phyloP scores from a whole-genome alignment of 2,113 vertebrate species.

The Corapipo altera region DNA sequence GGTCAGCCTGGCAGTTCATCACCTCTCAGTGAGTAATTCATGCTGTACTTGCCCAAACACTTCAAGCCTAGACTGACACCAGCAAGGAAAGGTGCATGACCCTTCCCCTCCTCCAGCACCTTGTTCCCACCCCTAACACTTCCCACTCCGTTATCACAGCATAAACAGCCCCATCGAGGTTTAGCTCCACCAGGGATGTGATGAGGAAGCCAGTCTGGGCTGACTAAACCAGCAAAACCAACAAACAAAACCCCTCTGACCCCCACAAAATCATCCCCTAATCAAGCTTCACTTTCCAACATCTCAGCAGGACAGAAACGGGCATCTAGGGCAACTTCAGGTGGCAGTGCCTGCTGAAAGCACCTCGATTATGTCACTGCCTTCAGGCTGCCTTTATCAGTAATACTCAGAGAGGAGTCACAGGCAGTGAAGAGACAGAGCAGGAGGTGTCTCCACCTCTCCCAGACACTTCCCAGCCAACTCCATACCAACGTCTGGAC shows the following conservation, averaged over 20 bases:
- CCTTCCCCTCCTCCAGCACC: background rate
- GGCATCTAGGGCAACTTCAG: background rate
- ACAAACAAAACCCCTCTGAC: background rate
- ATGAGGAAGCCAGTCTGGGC: background rate
- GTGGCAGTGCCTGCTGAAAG: background rate
- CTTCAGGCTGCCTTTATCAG: background rate
- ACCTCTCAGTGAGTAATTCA: background rate
- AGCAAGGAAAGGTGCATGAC: background rate
- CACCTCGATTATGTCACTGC: background rate
- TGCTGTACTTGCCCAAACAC: background rate
- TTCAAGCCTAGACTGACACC: background rate
- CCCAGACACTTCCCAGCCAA: background rate
- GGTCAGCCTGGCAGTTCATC: accelerated
- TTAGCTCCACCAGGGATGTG: background rate
- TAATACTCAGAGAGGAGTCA: background rate
- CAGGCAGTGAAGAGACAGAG: background rate
- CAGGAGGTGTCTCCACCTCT: background rate
- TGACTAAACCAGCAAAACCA: background rate
- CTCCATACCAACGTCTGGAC: accelerated
- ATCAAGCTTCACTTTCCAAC: background rate
- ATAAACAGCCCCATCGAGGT: background rate
- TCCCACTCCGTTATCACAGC: background rate
- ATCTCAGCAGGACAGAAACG: background rate
- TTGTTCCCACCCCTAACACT: background rate
- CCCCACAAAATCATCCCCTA: background rate